Base-by-base conservation (phyloP, 2,113 vertebrate species). In the Chloebia gouldiae region DNA sequence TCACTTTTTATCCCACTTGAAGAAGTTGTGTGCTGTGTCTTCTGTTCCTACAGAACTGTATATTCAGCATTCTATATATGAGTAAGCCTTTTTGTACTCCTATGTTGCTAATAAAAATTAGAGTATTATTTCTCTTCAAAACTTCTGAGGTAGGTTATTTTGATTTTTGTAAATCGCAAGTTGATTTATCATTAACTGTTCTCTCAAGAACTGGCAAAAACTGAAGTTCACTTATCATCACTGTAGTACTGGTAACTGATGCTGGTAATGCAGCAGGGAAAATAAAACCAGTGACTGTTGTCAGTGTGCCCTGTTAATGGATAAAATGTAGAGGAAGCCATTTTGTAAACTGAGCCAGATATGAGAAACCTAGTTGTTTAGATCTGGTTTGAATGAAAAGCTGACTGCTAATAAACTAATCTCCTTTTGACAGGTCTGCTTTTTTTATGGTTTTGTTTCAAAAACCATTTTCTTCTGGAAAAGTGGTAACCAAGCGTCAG, bases 381-480 rank as follows among this genome's bases (percentile, higher is more conserved):
- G n/a, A 57, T 27, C 42, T 86, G 13, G 5, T 77, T 54, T 84
- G 76, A 79, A 75, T 75, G 60, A 63, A 88, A 90, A 75, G 7
- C 33, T 65, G 57, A 42, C 33, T 77, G 47, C 30, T 76, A 37
- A 35, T 80, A 63, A 53, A 50, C 47, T 94, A 59, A 94, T 88
- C 47, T 90, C 81, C 75, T 44, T 81, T 69, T 77, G 35, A 93
- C 93, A 99, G 99, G 97, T 98, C 98, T 98, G 99, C 99, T 22
- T 80, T 99, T 97, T 97, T 99, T 97, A 98, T 99, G 97, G 98
- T 99, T 98, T 98, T 99, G 97, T 99, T 99, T 98, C 99, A 99
- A 98, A 99, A 99, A 88, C 99, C 99, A 20, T 99, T 99, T 97
- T 99, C 99, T 54, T 99, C 99, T 94, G 99, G 99, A 71, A 99